These are phyloP conservation scores for Cyprinus carpio DNA, from an alignment of 2,113 vertebrate species.

Conservation along the genomic window DNA sequence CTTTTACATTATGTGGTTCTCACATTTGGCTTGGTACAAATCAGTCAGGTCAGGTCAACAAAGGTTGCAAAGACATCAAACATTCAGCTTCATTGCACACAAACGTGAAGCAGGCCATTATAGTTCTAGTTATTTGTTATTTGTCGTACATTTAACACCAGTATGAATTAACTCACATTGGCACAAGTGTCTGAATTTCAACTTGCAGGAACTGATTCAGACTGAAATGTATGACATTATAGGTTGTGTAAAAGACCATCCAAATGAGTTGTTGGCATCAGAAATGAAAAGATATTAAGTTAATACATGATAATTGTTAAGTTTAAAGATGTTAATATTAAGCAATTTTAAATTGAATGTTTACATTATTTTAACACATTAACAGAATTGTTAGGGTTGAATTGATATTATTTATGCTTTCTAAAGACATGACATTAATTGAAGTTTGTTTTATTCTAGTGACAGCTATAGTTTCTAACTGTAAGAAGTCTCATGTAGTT, in stretches of 20 bases:
- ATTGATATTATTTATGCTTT: background rate
- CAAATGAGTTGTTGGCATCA: background rate
- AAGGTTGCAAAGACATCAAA: slow-evolving; percentile 35
- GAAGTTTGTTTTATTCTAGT: background rate
- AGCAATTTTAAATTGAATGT: background rate
- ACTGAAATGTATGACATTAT: background rate
- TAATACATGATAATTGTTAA: no score
- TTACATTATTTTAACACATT: background rate
- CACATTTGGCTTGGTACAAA: background rate
- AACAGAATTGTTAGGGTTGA: no score
- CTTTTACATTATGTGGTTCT: slow-evolving; percentile 21
- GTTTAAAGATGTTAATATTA: background rate
- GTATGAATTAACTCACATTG: background rate
- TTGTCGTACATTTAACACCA: slow-evolving; percentile 6
- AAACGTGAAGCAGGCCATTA: slow-evolving; percentile 15
- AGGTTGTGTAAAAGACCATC: background rate
- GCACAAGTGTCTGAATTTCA: background rate
- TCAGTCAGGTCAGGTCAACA: slow-evolving; percentile 32
- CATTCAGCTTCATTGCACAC: slow-evolving; percentile 16
- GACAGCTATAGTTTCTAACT: background rate
- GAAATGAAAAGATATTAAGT: background rate
- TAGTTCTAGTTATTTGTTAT: background rate
- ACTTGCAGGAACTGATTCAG: no score
- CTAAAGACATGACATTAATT: background rate
- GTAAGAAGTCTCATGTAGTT: background rate